Evolutionary conservation across 2,888 invertebrate species (phyloP), one percentile per base, ranked within the genome.

Genomic region (Yponomeuta evonymella): DNA sequence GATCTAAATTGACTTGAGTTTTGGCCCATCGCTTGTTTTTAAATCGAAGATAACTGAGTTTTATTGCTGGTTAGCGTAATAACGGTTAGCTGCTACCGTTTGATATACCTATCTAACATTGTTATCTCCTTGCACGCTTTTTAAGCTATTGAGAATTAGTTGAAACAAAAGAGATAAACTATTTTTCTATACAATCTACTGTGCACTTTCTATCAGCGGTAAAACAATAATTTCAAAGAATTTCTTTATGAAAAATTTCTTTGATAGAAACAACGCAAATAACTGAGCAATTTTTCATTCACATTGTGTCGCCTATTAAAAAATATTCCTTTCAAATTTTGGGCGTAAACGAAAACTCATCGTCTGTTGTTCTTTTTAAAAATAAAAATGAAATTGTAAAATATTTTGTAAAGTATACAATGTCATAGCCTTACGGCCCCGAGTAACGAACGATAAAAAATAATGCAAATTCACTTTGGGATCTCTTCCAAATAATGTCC

Each of bases 391-490:
- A 15, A 58, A 58, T n/a, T n/a, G 88, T 86, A 87, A 87, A 83
- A 78, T 76, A 76, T 76, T 75, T 77, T 71, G 78, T 48, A n/a
- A 67, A 81, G 81, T 82, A 79, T 83, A 86, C 83, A 87, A 86
- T 87, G 87, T 85, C 86, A 83, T 81, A 77, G 74, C 75, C 79
- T 79, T 79, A 83, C 81, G 83, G 85, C 84, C 85, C 86, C 23
- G 68, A 29, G 51, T 68, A 68, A 68, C 51, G 58, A 68, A 68
- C 68, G 68, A 68, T 68, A 89, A 89, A 75, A 89, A 88, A 88
- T 88, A 88, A 90, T 88, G 89, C 87, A 88, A 84, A 88, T 87
- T 88, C 89, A 89, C 86, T 85, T 78, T 78, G 71, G 67, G 62
- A n/a, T 48, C 64, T 66, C 62, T 64, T 33, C 76, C 81, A 80